phyloP scores from a whole-genome alignment of 2,888 invertebrate species.

The Gymnoscelis rufifasciata region DNA sequence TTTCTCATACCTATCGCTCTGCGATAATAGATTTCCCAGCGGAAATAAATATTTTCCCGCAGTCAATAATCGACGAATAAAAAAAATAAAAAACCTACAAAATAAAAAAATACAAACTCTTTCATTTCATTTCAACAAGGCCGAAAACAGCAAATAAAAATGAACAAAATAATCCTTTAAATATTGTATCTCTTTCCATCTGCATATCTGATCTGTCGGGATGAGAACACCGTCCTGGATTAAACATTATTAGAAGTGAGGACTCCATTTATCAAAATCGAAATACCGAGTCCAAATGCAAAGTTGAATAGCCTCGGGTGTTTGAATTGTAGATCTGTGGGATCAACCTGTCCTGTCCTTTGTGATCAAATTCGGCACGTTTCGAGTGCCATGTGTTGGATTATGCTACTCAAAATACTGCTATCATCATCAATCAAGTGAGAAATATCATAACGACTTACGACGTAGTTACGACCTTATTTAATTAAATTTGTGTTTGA shows the following conservation, averaged over 20 bases:
- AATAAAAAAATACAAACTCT: too few relatives aligned
- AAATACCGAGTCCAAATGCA: conserved; percentile 4
- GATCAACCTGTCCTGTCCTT: conserved; percentile 41
- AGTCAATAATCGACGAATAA: too few relatives aligned
- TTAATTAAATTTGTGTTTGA: too few relatives aligned
- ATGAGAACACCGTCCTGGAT: background rate
- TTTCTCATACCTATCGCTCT: too few relatives aligned
- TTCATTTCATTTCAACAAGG: too few relatives aligned
- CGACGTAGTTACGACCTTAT: too few relatives aligned
- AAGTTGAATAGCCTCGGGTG: conserved; percentile 25
- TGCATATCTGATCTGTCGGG: background rate
- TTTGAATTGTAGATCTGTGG: conserved; percentile 49
- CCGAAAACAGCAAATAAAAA: too few relatives aligned
- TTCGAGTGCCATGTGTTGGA: conserved; percentile 28
- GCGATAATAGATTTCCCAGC: too few relatives aligned
- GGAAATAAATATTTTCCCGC: too few relatives aligned
- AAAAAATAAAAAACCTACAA: too few relatives aligned
- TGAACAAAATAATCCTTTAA: too few relatives aligned
- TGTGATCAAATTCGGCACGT: conserved; percentile 55
- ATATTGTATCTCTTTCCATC: background rate
- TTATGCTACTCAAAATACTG: background rate
- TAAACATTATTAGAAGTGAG: background rate
- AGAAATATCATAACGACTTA: background rate
- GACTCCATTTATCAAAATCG: background rate
- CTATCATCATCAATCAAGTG: too few relatives aligned